A percentile compares a stretch with the other conserved stretches of the same genome.
These are phyloP conservation scores for Orthonevra nobilis DNA, from an alignment of 2,888 invertebrate species.

Conservation along the genomic window DNA sequence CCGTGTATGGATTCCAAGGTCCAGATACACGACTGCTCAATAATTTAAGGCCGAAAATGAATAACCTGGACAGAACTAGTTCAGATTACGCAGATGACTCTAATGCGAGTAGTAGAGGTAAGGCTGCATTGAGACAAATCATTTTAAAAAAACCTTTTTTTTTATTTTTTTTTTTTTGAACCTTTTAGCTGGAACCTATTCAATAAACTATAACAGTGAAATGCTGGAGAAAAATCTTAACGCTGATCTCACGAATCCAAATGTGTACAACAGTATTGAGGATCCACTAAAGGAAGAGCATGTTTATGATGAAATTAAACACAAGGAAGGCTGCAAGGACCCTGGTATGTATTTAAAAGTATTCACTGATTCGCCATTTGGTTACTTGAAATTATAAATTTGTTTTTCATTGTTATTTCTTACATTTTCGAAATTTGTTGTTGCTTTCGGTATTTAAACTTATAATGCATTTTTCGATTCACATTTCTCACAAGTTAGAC, in stretches of 20 bases:
- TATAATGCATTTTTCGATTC: too few species aligned
- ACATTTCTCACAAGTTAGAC: too few species aligned
- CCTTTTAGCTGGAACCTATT: conserved; percentile 81
- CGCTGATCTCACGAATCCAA: conserved; percentile 92
- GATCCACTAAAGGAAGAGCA: conserved; percentile 89
- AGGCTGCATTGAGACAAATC: background rate
- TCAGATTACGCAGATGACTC: conserved; percentile 80
- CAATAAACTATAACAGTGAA: conserved; percentile 84
- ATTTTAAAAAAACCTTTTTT: background rate
- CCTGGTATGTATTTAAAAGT: conserved; percentile 81
- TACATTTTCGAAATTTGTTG: too few species aligned
- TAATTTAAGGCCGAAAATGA: conserved; percentile 77
- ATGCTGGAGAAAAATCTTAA: conserved; percentile 89
- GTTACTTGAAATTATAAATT: too few species aligned
- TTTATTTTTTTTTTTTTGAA: background rate
- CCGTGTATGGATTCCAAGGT: conserved; percentile 90
- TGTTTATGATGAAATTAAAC: conserved; percentile 94
- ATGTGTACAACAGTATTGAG: conserved; percentile 89
- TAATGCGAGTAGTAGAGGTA: conserved; percentile 81
- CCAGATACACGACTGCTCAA: conserved; percentile 81
- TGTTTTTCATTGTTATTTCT: too few species aligned
- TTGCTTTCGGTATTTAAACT: background rate
- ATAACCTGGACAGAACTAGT: conserved; percentile 77
- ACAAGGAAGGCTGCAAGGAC: conserved; percentile 85
- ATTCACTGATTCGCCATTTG: background rate